Evolutionary conservation across 2,888 invertebrate species (phyloP).

Genomic region (Eudemis profundana): DNA sequence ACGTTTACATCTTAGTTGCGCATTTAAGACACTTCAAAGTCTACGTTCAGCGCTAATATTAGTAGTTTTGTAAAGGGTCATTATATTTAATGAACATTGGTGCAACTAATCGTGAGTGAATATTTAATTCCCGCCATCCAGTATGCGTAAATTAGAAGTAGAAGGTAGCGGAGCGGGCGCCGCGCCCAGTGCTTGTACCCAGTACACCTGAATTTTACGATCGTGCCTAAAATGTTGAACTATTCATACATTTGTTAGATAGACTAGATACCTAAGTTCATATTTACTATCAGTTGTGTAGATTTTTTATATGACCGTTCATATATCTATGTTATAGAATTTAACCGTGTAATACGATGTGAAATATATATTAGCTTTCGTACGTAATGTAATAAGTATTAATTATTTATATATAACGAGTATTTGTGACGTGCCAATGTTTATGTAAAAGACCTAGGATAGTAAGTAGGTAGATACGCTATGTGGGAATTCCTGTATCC

Average conservation of each 20-base stretch:
- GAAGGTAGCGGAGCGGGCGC: neutral
- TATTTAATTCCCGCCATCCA: slow-evolving; percentile 21
- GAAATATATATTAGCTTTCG: slow-evolving; percentile 71
- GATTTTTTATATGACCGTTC: slow-evolving; percentile 77
- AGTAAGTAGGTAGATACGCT: slow-evolving; percentile 54
- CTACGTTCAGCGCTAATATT: too few relatives aligned
- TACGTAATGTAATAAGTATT: slow-evolving; percentile 58
- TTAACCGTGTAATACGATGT: slow-evolving; percentile 57
- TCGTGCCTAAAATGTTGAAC: slow-evolving; percentile 74
- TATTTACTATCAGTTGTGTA: slow-evolving; percentile 66
- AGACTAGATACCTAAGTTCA: slow-evolving; percentile 50
- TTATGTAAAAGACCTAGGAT: slow-evolving; percentile 72
- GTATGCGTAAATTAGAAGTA: slow-evolving; percentile 22
- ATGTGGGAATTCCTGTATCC: slow-evolving; percentile 59
- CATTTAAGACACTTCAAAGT: too few relatives aligned
- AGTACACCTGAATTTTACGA: slow-evolving; percentile 67
- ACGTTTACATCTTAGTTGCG: too few relatives aligned
- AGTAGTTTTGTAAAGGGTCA: too few relatives aligned
- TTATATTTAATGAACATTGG: too few relatives aligned
- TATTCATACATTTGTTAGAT: slow-evolving; percentile 74
- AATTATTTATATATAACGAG: slow-evolving; percentile 65
- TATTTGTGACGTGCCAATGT: slow-evolving; percentile 83
- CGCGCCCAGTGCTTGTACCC: slow-evolving; percentile 62
- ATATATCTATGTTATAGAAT: slow-evolving; percentile 67
- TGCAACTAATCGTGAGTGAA: neutral